A percentile compares a stretch with the other conserved stretches of the same genome.
Conservation (phyloP, 2,888 invertebrate species). For the Allacma fusca region DNA sequence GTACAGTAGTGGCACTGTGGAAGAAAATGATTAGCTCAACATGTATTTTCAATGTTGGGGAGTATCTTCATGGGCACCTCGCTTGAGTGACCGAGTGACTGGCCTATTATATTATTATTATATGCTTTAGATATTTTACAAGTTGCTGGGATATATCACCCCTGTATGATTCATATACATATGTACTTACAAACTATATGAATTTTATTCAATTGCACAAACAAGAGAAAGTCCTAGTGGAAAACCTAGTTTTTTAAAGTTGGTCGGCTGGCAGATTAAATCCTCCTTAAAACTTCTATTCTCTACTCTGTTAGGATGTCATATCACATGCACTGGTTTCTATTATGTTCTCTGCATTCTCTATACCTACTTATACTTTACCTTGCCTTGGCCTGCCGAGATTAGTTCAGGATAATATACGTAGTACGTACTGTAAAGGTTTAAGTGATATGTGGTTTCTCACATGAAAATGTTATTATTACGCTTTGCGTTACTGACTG, state of each 20-base stretch:
- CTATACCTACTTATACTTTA: no score
- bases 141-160: no score
- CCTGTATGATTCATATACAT: not conserved
- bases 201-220: not conserved
- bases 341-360: not conserved
- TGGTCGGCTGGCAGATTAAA: not conserved
- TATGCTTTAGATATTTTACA: no score
- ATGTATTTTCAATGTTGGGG: not conserved
- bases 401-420: no score
- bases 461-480: no score
- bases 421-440: no score
- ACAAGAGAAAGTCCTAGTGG: slow-evolving; percentile 12
- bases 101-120: not conserved
- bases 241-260: slow-evolving; percentile 2
- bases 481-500: no score
- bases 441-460: no score
- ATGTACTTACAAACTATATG: no score
- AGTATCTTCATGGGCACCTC: not conserved
- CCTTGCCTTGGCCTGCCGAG: no score
- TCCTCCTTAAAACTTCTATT: not conserved
- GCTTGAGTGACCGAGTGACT: slow-evolving; percentile 13
- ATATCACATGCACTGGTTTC: not conserved
- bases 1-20: no score
- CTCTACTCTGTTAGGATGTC: not conserved
- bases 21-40: no score